Evolutionary conservation across 2,113 vertebrate genomes (phyloP).

Genomic region (Montifringilla adamsi): DNA sequence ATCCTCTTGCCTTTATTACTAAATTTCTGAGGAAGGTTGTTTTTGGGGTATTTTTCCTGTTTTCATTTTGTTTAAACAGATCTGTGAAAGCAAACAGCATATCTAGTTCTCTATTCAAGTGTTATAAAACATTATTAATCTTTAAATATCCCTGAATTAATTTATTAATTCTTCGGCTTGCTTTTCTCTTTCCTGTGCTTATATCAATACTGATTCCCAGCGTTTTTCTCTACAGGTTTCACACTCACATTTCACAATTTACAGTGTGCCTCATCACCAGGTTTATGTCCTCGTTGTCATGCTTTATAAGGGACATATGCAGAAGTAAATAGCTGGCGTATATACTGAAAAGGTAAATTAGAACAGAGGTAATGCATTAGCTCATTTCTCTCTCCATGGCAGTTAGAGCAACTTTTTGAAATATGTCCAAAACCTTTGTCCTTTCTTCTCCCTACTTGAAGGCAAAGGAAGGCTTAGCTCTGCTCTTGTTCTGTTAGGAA

Average conservation of each 20-base stretch:
- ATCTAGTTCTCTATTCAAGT: not conserved
- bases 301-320: not conserved
- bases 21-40: not conserved
- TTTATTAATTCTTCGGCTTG: not conserved
- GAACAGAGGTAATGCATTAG: not conserved
- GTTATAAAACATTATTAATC: not conserved
- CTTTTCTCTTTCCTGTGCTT: not conserved
- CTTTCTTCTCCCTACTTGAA: not conserved
- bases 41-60: not conserved
- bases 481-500: accelerated
- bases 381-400: not conserved
- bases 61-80: not conserved
- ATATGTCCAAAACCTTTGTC: not conserved
- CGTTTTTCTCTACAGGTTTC: not conserved
- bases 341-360: not conserved
- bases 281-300: not conserved
- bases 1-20: not conserved
- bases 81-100: not conserved
- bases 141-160: not conserved
- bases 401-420: not conserved
- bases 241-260: not conserved
- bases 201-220: not conserved
- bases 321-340: not conserved
- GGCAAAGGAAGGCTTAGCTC: not conserved
- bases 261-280: not conserved